Base-by-base conservation (phyloP, 2,888 invertebrate genomes). In the Meliscaeva auricollis region DNA sequence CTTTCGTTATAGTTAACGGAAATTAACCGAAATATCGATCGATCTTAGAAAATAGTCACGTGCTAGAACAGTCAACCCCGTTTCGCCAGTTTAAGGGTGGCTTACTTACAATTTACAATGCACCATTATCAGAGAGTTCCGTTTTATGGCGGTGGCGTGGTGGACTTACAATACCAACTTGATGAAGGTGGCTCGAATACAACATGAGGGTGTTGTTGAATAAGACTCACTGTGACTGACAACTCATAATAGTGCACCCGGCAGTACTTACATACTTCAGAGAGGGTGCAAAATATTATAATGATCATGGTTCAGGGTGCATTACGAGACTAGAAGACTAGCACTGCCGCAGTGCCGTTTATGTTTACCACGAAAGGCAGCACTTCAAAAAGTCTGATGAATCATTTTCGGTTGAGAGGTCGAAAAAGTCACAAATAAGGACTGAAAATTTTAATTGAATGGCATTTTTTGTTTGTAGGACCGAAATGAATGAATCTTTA, bases 1-100 rank as follows among this genome's bases (percentile, higher is more conserved):
- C 17, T 20, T 52, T 76, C 46, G 50, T 66, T 52, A 35, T 32
- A 66, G 75, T 80, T 85, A 85, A 85, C 85, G 85, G 81, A 77
- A 66, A 69, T 85, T 81, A 85, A 85, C 80, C 58, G 85, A 85
- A 85, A 85, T 85, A 85, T 85, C 85, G 81, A 85, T 85, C 85
- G 85, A 85, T 85, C 81, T 72, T 68, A 58, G 81, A 50, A 54
- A 60, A 62, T 69, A 69, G 81, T 85, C 85, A 60, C 85, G 85
- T 85, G 85, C 85, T 85, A 85, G 35, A 75, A 8, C n/a, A n/a
- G 50, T 15, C 73, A 72, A 81, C 68, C 80, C 84, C 80, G 70
- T 54, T 48, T 38, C 32, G 41, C 38, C 38, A 48, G 46, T 72
- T 72, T 50, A 80, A 58, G 84, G 84, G 80, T 80, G 79, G 79